Base-by-base conservation (phyloP, 2,888 invertebrate species). In the Tetrapedia diversipes region DNA sequence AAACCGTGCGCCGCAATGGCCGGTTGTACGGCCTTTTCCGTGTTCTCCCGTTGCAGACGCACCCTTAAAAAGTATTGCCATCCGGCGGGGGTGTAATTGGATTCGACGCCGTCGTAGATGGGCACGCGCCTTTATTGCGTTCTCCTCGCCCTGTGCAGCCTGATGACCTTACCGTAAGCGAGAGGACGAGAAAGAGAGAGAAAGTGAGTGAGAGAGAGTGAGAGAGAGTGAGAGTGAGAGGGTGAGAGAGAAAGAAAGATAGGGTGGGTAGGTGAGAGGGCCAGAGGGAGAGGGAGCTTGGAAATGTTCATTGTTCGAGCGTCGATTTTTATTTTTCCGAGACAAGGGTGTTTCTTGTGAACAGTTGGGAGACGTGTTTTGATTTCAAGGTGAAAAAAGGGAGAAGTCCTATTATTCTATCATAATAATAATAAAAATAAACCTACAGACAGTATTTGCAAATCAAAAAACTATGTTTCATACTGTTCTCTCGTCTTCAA, bases 81-180 rank as follows among this genome's bases (percentile, higher is more conserved):
- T 72, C 83, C 75, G 53, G 19, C 34, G 76, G 79, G 79, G 76
- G 77, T 76, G 85, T 90, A 91, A 91, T 91, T 90, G 90, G 87
- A 90, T 90, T 89, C 88, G 86, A 87, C 85, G 88, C 79, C 80
- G 80, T 84, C 81, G 81, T 77, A 79, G 81, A 69, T 79, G 71
- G 65, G 66, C 41, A 74, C 77, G 76, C 77, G 80, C 84, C 79
- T 80, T 84, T 82, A 80, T 84, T 80, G 82, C 80, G 70, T 66
- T 76, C 61, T 75, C 64, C 73, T 68, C 71, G 67, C 66, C 59
- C n/a, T n/a, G n/a, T 67, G 69, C 74, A 60, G 67, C 71, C 69
- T 64, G 67, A 74, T 76, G 74, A 75, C 72, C 68, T 74, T 67
- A 47, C 45, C 64, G 24, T 37, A 37, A 37, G 22, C 24, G 22